Base-by-base conservation (phyloP, 2,113 vertebrate genomes). In the Panthera leo region DNA sequence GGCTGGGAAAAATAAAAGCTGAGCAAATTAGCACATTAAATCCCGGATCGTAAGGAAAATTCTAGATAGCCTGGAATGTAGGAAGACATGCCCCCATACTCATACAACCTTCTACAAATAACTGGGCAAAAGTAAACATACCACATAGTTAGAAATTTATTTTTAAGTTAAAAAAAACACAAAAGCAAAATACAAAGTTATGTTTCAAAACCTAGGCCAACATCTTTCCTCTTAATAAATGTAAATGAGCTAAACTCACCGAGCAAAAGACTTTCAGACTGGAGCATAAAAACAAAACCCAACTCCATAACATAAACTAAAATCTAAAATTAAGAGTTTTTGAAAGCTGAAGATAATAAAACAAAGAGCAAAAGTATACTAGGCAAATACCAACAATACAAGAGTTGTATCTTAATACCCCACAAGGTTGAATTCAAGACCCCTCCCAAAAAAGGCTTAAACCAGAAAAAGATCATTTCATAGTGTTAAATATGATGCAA, bases 251-350 rank as follows among this genome's bases (percentile, higher is more conserved):
- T 82, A 89, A 89, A 80, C 25, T 73, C 76, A 82, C 39, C 19
- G 23, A 34, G 75, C 39, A 88, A 63, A 89, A 94, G 34, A 94
- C 53, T 71, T 82, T 73, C 76, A 89, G 65, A 73, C 76, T 82
- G 42, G 25, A 89, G 39, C 53, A 89, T 25, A 21, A 89, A 76
- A 71, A 88, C 34, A 71, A 94, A 71, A 63, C 10, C 39, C 53
- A 82, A 94, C 13, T 51, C 71, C 78, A 45, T 58, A 68, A 68
- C 42, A 15, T 45, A 79, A 79, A 79, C 29, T 42, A 63, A 78
- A 19, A 79, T 58, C 75, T 39, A 94, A 88, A 80, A 79, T n/a
- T 34, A 86, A 93, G 83, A 58, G 51, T 80, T 80, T 80, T 88
- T 80, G 31, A 80, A 89, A n/a, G 53, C 3, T 89, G 65, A 94